Evolutionary conservation across 2,888 invertebrate genomes (phyloP).

Genomic region (Melanostoma mellinum): DNA sequence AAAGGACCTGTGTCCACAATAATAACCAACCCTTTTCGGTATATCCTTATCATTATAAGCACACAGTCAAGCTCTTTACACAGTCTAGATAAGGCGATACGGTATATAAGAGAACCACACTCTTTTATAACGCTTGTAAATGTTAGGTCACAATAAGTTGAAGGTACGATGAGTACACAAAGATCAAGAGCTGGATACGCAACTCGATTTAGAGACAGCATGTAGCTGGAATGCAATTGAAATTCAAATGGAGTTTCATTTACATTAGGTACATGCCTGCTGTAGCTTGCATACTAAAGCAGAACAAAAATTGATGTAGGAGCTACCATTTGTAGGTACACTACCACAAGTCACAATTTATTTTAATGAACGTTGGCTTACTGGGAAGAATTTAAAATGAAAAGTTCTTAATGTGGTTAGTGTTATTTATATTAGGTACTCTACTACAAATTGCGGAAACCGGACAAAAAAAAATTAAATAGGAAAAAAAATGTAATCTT

Average conservation of each 20-base stretch:
- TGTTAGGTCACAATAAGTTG: conserved; percentile 40
- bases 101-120: conserved; percentile 6
- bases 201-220: conserved; percentile 57
- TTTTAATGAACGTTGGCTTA: conserved; percentile 67
- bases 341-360: conserved; percentile 68
- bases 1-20: conserved; percentile 18
- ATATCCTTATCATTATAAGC: conserved; percentile 20
- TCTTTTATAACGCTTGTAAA: conserved; percentile 61
- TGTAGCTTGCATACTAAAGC: conserved; percentile 62
- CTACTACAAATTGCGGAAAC: conserved; percentile 4
- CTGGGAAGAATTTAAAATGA: conserved; percentile 68
- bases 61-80: conserved; percentile 10
- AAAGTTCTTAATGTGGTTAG: conserved; percentile 58
- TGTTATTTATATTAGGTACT: conserved; percentile 24
- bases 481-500: background rate
- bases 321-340: conserved; percentile 49
- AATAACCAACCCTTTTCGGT: conserved; percentile 17
- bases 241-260: conserved; percentile 68
- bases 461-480: conserved; percentile 15
- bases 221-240: conserved; percentile 61
- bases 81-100: no score
- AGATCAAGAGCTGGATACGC: conserved; percentile 64
- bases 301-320: conserved; percentile 56
- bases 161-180: conserved; percentile 36
- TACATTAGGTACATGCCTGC: conserved; percentile 63